Conservation (phyloP, 2,888 invertebrate species). For the Xestia rhomboidea region DNA sequence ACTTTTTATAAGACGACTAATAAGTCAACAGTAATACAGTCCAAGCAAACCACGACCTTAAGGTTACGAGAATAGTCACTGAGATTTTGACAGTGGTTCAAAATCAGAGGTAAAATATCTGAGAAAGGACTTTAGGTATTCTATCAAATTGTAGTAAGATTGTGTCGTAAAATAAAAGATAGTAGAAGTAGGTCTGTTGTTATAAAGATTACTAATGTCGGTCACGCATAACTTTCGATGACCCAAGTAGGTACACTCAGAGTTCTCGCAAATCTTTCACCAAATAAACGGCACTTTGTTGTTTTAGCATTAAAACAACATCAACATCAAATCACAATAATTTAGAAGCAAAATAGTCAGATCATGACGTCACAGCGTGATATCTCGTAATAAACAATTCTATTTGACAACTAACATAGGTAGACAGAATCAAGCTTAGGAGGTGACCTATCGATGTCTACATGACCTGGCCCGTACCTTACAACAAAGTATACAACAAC, state of each 20-base stretch:
- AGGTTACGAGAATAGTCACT: background rate
- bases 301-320: constrained; percentile 51
- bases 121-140: background rate
- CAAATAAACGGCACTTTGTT: constrained; percentile 29
- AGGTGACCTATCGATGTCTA: constrained; percentile 60
- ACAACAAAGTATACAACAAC: constrained; percentile 56
- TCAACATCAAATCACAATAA: constrained; percentile 64
- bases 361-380: constrained; percentile 67
- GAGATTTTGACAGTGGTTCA: background rate
- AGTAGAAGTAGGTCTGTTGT: constrained; percentile 55
- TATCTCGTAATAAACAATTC: constrained; percentile 72
- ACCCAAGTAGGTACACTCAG: constrained; percentile 55
- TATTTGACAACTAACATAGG: constrained; percentile 56
- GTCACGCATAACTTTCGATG: constrained; percentile 55
- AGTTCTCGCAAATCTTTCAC: constrained; percentile 42
- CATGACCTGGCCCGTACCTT: constrained; percentile 34
- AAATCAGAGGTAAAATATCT: constrained; percentile 1
- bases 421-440: constrained; percentile 58
- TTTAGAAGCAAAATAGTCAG: constrained; percentile 66
- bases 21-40: constrained; percentile 7
- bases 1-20: constrained; percentile 7
- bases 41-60: background rate
- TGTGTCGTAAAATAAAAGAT: constrained; percentile 52
- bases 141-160: constrained; percentile 36
- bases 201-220: constrained; percentile 55